These are phyloP conservation scores for Corythoichthys intestinalis DNA, from an alignment of 2,113 vertebrate species.

Conservation along the genomic window DNA sequence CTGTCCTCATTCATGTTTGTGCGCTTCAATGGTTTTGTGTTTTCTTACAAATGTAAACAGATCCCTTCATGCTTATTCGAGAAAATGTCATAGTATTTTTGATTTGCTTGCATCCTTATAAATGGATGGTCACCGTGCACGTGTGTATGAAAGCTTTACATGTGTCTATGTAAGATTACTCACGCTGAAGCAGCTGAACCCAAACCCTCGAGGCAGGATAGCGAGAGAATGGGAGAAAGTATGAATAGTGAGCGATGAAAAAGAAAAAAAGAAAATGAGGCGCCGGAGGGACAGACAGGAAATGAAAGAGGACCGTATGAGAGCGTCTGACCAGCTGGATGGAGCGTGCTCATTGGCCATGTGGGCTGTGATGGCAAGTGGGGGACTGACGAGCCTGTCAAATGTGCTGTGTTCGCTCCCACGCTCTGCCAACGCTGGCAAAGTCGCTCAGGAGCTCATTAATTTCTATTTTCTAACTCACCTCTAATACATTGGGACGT, in stretches of 20 bases:
- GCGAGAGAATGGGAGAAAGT: constrained; percentile 26
- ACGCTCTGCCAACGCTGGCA: constrained; percentile 19
- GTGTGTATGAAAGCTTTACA: constrained; percentile 25
- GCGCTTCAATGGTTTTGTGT: not conserved
- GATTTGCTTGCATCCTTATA: not conserved
- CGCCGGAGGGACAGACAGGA: constrained; percentile 23
- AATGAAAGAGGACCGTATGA: constrained; percentile 41
- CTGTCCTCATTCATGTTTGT: constrained; percentile 25
- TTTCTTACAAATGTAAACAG: not conserved
- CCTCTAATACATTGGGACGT: constrained; percentile 29
- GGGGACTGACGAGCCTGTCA: constrained; percentile 36
- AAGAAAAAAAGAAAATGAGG: not conserved
- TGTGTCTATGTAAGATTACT: constrained; percentile 23
- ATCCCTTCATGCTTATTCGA: not conserved
- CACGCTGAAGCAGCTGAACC: constrained; percentile 34
- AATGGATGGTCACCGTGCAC: not conserved
- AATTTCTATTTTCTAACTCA: constrained; percentile 21
- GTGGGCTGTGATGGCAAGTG: constrained; percentile 29
- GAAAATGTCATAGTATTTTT: not conserved
- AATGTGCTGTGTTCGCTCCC: constrained; percentile 46
- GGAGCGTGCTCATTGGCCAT: constrained; percentile 37
- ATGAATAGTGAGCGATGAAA: constrained; percentile 26
- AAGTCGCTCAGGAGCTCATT: constrained; percentile 45
- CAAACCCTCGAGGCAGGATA: constrained; percentile 21
- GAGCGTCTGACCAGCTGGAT: constrained; percentile 49